Evolutionary conservation across 2,113 vertebrate species (phyloP).

Genomic region (Geothlypis trichas): DNA sequence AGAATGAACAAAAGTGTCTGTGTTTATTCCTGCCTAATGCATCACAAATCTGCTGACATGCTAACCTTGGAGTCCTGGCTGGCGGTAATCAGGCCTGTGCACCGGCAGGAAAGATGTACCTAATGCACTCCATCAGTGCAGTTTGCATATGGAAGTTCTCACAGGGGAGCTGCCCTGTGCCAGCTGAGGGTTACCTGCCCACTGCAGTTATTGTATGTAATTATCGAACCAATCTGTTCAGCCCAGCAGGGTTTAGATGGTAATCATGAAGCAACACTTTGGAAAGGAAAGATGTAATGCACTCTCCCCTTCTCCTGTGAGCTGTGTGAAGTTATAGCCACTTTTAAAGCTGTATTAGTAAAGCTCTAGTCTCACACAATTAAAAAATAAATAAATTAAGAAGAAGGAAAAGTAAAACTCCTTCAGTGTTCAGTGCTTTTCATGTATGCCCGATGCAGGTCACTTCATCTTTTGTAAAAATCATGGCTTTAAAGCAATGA

Average conservation of each 20-base stretch:
- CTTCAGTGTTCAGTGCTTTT: not conserved
- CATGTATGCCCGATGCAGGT: not conserved
- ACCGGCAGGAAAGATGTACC: slow-evolving; percentile 80
- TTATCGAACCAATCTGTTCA: slow-evolving; percentile 99
- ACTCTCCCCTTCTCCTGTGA: slow-evolving; percentile 68
- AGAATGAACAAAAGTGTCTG: slow-evolving; percentile 81
- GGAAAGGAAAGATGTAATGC: slow-evolving; percentile 82
- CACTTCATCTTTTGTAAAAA: not conserved
- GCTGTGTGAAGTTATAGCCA: slow-evolving; percentile 56
- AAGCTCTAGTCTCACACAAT: slow-evolving; percentile 21
- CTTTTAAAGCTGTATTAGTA: slow-evolving; percentile 47
- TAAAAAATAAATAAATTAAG: not conserved
- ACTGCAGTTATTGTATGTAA: slow-evolving; percentile 95
- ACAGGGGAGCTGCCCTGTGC: slow-evolving; percentile 88
- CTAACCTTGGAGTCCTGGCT: slow-evolving; percentile 85
- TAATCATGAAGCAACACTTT: slow-evolving; percentile 93
- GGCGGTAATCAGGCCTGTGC: slow-evolving; percentile 84
- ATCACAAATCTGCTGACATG: slow-evolving; percentile 89
- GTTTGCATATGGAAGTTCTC: slow-evolving; percentile 93
- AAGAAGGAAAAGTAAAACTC: not conserved
- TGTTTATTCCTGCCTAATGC: slow-evolving; percentile 89
- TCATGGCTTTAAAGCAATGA: not conserved
- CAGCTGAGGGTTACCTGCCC: slow-evolving; percentile 94
- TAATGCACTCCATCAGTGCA: slow-evolving; percentile 83
- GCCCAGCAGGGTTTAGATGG: slow-evolving; percentile 91